Evolutionary conservation across 2,113 vertebrate species (phyloP).

Genomic region (Ivindomyrus marchei): DNA sequence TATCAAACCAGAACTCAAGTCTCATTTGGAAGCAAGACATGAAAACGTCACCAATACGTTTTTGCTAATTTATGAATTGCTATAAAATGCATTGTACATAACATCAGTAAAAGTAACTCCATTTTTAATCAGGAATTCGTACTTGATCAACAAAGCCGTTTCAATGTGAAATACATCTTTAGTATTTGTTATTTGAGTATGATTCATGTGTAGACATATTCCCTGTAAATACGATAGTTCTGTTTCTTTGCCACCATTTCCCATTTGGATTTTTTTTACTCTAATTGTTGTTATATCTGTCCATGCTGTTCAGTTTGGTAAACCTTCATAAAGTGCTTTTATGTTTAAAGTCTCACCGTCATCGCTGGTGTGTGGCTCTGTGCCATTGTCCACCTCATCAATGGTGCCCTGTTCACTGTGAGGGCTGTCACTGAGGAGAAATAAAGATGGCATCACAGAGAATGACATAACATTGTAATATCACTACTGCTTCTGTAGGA

Average conservation of each 20-base stretch:
- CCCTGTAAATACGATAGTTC: background rate
- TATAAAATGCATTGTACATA: no score
- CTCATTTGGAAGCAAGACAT: background rate
- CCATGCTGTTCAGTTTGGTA: background rate
- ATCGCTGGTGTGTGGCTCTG: constrained; percentile 92
- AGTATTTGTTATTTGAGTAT: background rate
- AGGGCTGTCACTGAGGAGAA: constrained; percentile 78
- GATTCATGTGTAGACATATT: background rate
- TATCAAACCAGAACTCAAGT: background rate
- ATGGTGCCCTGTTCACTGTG: constrained; percentile 97
- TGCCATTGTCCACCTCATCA: constrained; percentile 90
- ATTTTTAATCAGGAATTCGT: background rate
- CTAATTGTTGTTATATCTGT: background rate
- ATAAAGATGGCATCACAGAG: constrained; percentile 5
- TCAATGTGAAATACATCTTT: background rate
- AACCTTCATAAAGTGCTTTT: background rate
- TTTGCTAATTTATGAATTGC: no score
- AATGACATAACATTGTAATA: background rate
- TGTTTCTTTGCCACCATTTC: background rate
- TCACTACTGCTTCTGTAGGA: background rate
- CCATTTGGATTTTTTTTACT: background rate
- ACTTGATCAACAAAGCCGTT: background rate
- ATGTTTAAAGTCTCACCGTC: constrained; percentile 69
- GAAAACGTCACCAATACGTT: no score
- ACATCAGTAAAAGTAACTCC: background rate